Evolutionary conservation across 2,797 vertebrate genomes (phyloP), one percentile per base, ranked within the genome.

Genomic region (Gobionotothen gibberifrons): DNA sequence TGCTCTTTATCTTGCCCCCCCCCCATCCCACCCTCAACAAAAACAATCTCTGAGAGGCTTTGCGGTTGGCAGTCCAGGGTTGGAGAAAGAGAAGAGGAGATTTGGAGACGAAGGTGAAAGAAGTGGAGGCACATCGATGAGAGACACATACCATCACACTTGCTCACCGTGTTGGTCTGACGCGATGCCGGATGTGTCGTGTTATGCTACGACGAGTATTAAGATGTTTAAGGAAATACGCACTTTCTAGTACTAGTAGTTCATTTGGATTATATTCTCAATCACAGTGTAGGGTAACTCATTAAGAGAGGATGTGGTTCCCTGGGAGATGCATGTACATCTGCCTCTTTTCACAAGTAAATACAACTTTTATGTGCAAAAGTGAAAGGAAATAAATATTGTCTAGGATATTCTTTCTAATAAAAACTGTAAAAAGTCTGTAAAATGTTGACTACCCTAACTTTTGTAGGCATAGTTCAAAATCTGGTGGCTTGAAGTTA

Each of bases 1-100:
- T 90, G 83, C 82, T 90, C 89, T 90, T 91, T 87, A 90, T 90
- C 84, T 82, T 44, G 14, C 59, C 19, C n/a, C 46, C 9, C 21
- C 22, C 26, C n/a, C 66, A 36, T 29, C 60, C 74, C 72, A 71
- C 78, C 67, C 63, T 72, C 67, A 73, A 81, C 69, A 57, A 79
- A 81, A 85, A 85, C 75, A 67, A 82, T 77, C 75, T 79, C 54
- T 11, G 72, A 79, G 73, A 88, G 76, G 67, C 72, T 78, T 59
- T 69, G 78, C 12, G 69, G 83, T 79, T 36, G 59, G 58, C 62
- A 60, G 71, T 57, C 60, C 69, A 58, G 46, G 32, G 47, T n/a
- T 12, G 47, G 36, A 54, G 54, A 49, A 63, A 19, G 19, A 70
- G 19, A 54, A 48, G 58, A 52, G 22, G 57, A n/a, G 49, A 29